phyloP scores from a whole-genome alignment of 2,888 invertebrate genomes.

The Idaea straminata region DNA sequence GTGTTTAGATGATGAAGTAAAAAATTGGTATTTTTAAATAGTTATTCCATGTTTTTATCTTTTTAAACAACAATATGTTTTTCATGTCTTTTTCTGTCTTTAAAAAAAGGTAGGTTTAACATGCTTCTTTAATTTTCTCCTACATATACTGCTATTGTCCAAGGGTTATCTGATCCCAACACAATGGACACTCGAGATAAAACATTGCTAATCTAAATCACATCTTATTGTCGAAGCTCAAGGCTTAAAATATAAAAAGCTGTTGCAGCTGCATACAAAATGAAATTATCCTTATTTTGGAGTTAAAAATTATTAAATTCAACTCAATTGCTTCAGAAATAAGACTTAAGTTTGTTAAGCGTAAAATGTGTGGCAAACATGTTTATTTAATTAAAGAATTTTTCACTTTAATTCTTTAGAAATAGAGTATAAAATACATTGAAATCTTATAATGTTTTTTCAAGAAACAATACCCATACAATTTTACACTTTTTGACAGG shows the following conservation, averaged over 20 bases:
- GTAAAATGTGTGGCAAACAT: not conserved
- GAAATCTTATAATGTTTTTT: not conserved
- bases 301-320: not conserved
- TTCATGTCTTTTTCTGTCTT: slow-evolving; percentile 15
- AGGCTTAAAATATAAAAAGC: slow-evolving; percentile 6
- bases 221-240: slow-evolving; percentile 13
- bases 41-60: not conserved
- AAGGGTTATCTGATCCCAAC: slow-evolving; percentile 40
- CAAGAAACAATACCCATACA: slow-evolving; percentile 49
- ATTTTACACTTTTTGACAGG: slow-evolving; percentile 49
- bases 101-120: slow-evolving; percentile 6
- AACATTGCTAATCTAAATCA: slow-evolving; percentile 9
- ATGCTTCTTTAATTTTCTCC: not conserved
- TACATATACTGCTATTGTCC: slow-evolving; percentile 11
- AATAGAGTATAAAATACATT: not conserved
- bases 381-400: not conserved
- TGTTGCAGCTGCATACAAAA: slow-evolving; percentile 11
- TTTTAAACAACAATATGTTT: slow-evolving; percentile 12
- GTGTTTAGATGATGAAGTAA: too few relatives aligned
- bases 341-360: not conserved
- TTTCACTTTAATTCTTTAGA: not conserved
- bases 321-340: not conserved
- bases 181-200: slow-evolving; percentile 41
- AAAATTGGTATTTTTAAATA: too few relatives aligned
- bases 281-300: slow-evolving; percentile 6